These are phyloP conservation scores for Entelurus aequoreus DNA, from an alignment of 2,113 vertebrate genomes.

Conservation along the genomic window DNA sequence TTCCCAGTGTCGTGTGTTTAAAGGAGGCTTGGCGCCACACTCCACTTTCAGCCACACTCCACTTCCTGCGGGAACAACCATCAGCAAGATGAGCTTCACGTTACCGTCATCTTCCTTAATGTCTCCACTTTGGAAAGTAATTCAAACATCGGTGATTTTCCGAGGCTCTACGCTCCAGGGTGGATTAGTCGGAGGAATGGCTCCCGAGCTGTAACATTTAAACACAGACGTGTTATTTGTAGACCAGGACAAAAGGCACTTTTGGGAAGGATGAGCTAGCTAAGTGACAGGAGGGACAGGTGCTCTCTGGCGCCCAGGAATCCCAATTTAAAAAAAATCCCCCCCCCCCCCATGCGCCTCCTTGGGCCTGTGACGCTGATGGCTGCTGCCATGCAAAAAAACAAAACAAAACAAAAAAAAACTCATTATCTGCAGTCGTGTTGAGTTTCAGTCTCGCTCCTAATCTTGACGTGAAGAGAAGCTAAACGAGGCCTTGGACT, in stretches of 20 bases:
- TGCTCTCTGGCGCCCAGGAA: conserved; percentile 41
- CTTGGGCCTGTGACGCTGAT: conserved; percentile 11
- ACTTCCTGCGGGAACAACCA: conserved; percentile 15
- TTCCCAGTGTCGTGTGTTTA: background rate
- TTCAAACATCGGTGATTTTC: conserved; percentile 52
- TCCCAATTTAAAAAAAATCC: conserved; percentile 25
- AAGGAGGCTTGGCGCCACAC: background rate
- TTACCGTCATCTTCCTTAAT: conserved; percentile 2
- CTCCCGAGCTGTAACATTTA: conserved; percentile 29
- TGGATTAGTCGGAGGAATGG: conserved; percentile 36
- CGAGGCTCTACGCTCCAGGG: conserved; percentile 15
- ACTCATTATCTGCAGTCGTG: conserved; percentile 12
- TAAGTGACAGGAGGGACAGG: conserved; percentile 52
- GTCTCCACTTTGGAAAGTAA: conserved; percentile 46
- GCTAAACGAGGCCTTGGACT: conserved; percentile 20
- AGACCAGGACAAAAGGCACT: conserved; percentile 24
- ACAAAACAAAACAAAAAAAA: background rate
- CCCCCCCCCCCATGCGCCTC: background rate
- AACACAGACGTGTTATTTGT: conserved; percentile 31
- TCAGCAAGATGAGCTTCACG: conserved; percentile 10
- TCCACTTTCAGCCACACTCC: background rate
- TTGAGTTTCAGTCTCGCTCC: conserved; percentile 16
- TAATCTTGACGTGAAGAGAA: conserved; percentile 14
- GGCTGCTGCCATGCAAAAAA: conserved; percentile 8
- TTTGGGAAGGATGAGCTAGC: conserved; percentile 21